Evolutionary conservation across 2,113 vertebrate genomes (phyloP).

Genomic region (Labeo rohita): DNA sequence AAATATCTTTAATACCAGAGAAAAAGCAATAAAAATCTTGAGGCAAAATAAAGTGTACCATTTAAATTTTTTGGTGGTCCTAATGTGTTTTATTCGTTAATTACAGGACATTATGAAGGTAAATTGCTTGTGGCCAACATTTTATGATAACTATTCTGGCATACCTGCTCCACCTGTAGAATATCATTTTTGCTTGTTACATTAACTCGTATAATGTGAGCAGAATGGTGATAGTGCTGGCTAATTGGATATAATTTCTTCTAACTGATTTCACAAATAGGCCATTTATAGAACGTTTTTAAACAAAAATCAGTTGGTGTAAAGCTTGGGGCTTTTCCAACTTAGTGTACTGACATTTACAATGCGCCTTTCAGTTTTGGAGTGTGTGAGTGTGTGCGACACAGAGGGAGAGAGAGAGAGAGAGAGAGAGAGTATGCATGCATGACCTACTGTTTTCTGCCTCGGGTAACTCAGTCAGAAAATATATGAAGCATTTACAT

Average conservation of each 20-base stretch:
- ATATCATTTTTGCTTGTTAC: not conserved
- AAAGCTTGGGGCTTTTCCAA: not conserved
- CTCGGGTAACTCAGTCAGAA: not conserved
- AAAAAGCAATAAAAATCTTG: too few relatives aligned
- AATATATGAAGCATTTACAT: constrained; percentile 35
- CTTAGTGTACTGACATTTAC: constrained; percentile 28
- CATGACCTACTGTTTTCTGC: constrained; percentile 4
- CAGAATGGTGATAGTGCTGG: not conserved
- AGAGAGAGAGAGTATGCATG: not conserved
- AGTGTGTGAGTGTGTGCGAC: not conserved
- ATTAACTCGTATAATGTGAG: not conserved
- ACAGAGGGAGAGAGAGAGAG: not conserved
- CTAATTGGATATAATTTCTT: not conserved
- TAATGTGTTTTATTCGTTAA: not conserved
- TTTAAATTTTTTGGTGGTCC: too few relatives aligned
- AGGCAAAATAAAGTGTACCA: not conserved
- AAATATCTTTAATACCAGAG: too few relatives aligned
- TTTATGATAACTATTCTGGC: not conserved
- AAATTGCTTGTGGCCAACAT: not conserved
- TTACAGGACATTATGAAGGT: not conserved
- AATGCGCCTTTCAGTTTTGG: not conserved
- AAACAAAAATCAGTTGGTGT: not conserved
- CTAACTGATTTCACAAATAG: constrained; percentile 3
- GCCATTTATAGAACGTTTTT: not conserved
- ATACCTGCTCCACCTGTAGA: not conserved